A percentile compares a stretch with the other conserved stretches of the same genome.
Evolutionary conservation across 1,140 invertebrate genomes (phyloP).

Genomic region (Pseudomyrmex pallidus): DNA sequence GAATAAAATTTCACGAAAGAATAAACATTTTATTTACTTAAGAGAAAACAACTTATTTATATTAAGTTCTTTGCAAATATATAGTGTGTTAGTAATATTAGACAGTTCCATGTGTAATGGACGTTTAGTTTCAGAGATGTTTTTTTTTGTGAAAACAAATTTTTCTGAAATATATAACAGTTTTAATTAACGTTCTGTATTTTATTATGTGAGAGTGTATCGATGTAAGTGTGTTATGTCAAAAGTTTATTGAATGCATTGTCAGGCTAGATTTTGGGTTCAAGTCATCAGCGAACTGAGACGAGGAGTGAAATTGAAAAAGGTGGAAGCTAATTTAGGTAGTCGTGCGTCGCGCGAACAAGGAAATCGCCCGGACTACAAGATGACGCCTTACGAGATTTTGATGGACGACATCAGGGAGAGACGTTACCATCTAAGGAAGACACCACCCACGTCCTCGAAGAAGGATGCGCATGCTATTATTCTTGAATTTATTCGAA

Average conservation of each 20-base stretch:
- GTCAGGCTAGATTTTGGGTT: slow-evolving; percentile 97
- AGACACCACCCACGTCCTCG: slow-evolving; percentile 88
- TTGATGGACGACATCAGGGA: slow-evolving; percentile 98
- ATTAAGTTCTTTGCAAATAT: background rate
- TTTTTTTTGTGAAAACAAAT: too few species aligned
- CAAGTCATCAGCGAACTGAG: slow-evolving; percentile 96
- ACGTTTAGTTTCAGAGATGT: too few species aligned
- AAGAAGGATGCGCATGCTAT: slow-evolving; percentile 97
- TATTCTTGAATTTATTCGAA: slow-evolving; percentile 98
- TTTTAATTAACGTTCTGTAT: too few species aligned
- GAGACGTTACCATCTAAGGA: slow-evolving; percentile 92
- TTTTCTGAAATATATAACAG: background rate
- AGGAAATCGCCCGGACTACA: slow-evolving; percentile 91
- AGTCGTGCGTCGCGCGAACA: slow-evolving; percentile 65
- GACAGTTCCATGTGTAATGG: too few species aligned
- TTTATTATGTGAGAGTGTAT: too few species aligned
- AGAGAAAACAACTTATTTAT: background rate
- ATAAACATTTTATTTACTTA: slow-evolving; percentile 4
- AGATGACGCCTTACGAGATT: slow-evolving; percentile 98
- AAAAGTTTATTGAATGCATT: slow-evolving; percentile 16
- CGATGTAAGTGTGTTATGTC: too few species aligned
- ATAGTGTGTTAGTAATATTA: too few species aligned
- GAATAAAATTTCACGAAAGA: slow-evolving; percentile 5
- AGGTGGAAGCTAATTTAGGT: slow-evolving; percentile 89
- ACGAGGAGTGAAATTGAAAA: slow-evolving; percentile 95